Base-by-base conservation (phyloP, 2,888 invertebrate species). In the Drosophila nr. medialis region DNA sequence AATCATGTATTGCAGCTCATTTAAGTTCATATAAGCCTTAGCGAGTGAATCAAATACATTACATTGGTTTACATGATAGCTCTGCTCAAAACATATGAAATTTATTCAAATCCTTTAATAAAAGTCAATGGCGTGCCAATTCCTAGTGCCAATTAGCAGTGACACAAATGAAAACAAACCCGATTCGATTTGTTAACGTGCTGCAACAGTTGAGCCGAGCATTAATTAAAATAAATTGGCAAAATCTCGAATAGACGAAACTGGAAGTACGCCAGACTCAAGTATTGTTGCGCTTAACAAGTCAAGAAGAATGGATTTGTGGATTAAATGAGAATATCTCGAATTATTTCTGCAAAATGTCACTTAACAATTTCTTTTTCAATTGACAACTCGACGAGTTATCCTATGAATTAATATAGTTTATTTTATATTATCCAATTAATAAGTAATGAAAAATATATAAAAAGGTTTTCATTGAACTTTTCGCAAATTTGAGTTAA, bases 141-240 rank as follows among this genome's bases (percentile, higher is more conserved):
- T 74, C 74, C 72, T 64, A 80, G 89, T 74, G 84, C 66, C 85
- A 85, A 90, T 85, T 85, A 90, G 81, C 65, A 77, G 60, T 66
- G 72, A 73, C 72, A 71, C 67, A 70, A 64, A 79, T 75, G 49
- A 42, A 65, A 59, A 60, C 51, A 58, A 64, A 54, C 36, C 75
- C 64, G 24, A 64, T 51, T 30, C 40, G 62, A 75, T 65, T 68
- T 59, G 56, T 70, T 65, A 45, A 50, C 59, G 29, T 55, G 58
- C 48, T 45, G 49, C 60, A 51, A 24, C 54, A 69, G 38, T 40
- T 48, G 61, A 66, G 59, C 49, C 45, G 40, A 59, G 56, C 72
- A 74, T 86, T 86, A 90, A 90, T 85, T 90, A 85, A 85, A 89
- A 85, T 75, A 90, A 83, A 80, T 86, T 89, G 83, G 71, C 72